Evolutionary conservation across 2,113 vertebrate genomes (phyloP).

Genomic region (Mus spicilegus): DNA sequence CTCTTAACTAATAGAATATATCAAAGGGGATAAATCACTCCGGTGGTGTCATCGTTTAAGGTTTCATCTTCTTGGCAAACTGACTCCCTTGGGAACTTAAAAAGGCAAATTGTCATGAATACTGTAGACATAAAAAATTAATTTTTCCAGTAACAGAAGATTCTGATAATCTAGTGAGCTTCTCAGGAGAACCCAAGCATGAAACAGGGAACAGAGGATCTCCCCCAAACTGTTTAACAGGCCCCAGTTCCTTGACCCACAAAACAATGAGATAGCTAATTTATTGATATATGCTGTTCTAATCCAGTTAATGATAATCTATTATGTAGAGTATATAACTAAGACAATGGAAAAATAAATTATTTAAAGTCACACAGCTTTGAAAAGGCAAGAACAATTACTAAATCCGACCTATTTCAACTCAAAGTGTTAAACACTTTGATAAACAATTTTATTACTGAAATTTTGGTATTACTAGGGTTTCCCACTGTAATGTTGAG

Average conservation of each 20-base stretch:
- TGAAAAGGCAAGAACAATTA: neutral
- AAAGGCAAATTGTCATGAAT: neutral
- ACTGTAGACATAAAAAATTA: neutral
- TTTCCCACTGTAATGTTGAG: neutral
- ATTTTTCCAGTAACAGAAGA: neutral
- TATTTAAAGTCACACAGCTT: neutral
- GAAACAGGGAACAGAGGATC: neutral
- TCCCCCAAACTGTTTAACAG: neutral
- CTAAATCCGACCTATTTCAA: constrained; percentile 8
- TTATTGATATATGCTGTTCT: neutral
- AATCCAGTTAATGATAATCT: neutral
- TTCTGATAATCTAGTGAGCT: neutral
- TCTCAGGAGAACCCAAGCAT: neutral
- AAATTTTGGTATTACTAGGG: neutral
- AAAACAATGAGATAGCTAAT: neutral
- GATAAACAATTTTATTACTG: neutral
- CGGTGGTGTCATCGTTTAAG: neutral
- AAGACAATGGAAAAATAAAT: neutral
- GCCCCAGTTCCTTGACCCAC: neutral
- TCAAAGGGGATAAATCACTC: neutral
- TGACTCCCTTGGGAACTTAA: neutral
- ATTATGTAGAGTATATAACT: neutral
- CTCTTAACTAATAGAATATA: neutral
- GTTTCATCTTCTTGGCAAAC: neutral
- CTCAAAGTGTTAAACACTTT: neutral